Percentiles rank a stretch among this genome's conserved stretches.
Conservation (phyloP, 2,888 invertebrate genomes). For the Allolobophora icterica region DNA sequence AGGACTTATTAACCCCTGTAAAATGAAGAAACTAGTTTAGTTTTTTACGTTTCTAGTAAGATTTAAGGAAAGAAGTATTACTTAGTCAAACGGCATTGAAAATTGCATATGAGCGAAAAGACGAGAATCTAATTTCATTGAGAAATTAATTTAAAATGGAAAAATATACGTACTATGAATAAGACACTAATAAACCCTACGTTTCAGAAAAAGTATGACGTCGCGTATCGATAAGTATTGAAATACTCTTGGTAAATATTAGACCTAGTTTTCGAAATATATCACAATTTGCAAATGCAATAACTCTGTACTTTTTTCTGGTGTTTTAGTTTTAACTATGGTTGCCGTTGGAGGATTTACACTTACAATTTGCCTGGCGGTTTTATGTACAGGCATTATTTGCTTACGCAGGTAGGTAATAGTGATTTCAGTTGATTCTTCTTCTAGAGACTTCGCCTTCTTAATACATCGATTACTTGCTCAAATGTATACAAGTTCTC, state of each 20-base stretch:
- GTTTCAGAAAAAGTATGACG: background rate
- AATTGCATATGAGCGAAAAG: too few relatives aligned
- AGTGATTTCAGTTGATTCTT: background rate
- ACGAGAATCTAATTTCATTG: too few relatives aligned
- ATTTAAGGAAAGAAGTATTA: too few relatives aligned
- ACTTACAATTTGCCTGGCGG: conserved; percentile 3
- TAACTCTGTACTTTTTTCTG: background rate
- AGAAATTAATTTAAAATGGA: too few relatives aligned
- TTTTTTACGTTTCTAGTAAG: too few relatives aligned
- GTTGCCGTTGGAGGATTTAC: conserved; percentile 27
- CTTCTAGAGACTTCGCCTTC: background rate
- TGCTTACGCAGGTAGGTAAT: conserved; percentile 18
- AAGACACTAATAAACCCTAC: too few relatives aligned
- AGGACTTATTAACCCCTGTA: too few relatives aligned
- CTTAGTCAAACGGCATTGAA: too few relatives aligned
- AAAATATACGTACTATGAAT: too few relatives aligned
- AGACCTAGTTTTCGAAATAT: background rate
- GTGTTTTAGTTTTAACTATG: background rate
- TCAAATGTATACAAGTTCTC: background rate
- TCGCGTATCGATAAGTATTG: background rate
- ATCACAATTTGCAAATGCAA: background rate
- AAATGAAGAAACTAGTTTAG: too few relatives aligned
- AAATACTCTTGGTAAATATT: background rate
- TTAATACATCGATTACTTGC: background rate
- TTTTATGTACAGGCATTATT: conserved; percentile 13